Percentiles rank a stretch among this genome's conserved stretches.
Conservation (phyloP, 2,888 invertebrate species). For the Eristalis arbustorum region DNA sequence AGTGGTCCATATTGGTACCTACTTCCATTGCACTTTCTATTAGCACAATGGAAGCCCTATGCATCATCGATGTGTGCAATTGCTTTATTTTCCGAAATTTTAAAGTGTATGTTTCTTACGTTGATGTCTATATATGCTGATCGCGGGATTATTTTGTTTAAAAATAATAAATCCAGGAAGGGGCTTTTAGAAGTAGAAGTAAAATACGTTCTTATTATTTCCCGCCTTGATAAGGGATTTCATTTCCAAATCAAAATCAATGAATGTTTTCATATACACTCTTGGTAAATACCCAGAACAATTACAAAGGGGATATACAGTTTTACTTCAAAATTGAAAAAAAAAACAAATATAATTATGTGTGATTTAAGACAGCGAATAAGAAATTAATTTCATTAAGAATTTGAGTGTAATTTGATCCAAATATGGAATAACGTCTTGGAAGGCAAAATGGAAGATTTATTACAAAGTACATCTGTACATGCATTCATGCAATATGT, state of each 20-base stretch:
- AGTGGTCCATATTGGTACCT: no score
- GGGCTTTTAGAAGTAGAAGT: no score
- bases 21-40: no score
- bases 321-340: conserved; percentile 13
- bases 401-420: conserved; percentile 26
- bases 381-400: conserved; percentile 37
- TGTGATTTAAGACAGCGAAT: conserved; percentile 69
- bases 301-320: background rate
- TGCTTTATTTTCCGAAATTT: no score
- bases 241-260: background rate
- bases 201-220: no score
- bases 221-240: background rate
- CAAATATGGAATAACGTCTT: conserved; percentile 19
- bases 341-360: conserved; percentile 39
- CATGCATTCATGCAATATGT: background rate
- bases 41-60: no score
- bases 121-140: no score
- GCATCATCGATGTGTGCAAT: no score
- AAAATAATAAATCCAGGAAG: no score
- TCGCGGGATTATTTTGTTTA: no score
- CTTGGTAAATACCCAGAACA: background rate
- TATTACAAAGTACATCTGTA: conserved; percentile 4
- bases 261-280: background rate
- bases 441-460: conserved; percentile 29
- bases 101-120: no score